Evolutionary conservation across 2,113 vertebrate species (phyloP).

Genomic region (Jaculus jaculus): DNA sequence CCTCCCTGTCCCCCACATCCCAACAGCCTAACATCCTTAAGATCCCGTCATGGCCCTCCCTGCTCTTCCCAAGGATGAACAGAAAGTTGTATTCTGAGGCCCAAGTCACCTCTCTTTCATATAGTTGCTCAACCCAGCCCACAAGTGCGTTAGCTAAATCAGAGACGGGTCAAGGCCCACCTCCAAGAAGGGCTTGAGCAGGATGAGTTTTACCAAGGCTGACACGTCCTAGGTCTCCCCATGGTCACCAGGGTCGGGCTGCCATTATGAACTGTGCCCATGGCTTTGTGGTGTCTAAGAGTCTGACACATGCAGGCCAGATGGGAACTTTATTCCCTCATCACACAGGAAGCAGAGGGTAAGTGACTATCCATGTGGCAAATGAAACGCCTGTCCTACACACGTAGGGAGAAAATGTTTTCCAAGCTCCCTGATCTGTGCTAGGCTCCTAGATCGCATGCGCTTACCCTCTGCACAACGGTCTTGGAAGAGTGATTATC

Average conservation of each 20-base stretch:
- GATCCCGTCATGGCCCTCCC: background rate
- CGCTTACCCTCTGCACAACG: background rate
- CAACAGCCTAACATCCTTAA: background rate
- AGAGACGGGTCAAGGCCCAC: background rate
- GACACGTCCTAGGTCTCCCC: fast-evolving
- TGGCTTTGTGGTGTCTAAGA: background rate
- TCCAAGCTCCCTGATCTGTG: background rate
- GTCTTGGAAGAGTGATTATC: background rate
- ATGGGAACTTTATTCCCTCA: background rate
- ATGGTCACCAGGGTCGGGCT: background rate
- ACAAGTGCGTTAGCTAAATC: background rate
- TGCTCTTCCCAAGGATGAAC: background rate
- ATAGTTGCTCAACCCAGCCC: background rate
- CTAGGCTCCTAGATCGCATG: background rate
- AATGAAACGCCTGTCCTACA: background rate
- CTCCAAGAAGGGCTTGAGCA: background rate
- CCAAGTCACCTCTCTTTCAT: background rate
- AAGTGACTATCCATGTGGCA: background rate
- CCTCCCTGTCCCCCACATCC: background rate
- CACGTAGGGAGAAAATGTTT: background rate
- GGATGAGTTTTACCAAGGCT: background rate
- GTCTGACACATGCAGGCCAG: background rate
- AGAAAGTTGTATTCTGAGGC: background rate
- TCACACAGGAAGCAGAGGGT: background rate
- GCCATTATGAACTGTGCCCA: background rate